Percentiles rank a stretch among this genome's conserved stretches.
phyloP scores from a whole-genome alignment of 2,888 invertebrate genomes.

The Catocala fraxini region DNA sequence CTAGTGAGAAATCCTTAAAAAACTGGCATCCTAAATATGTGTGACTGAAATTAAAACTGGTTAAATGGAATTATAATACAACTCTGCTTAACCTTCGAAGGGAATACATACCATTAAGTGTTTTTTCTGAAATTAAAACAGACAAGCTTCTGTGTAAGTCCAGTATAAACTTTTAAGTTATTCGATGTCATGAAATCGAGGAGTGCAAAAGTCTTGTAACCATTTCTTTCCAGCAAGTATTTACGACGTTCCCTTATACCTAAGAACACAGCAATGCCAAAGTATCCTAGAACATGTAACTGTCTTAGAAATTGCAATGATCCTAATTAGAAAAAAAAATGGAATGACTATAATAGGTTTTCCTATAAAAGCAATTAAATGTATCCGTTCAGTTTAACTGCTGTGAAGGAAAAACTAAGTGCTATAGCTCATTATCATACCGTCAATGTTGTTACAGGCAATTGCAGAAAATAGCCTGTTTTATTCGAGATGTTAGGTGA shows the following conservation, averaged over 20 bases:
- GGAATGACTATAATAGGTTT: slow-evolving; percentile 32
- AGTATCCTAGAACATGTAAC: slow-evolving; percentile 26
- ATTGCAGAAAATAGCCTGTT: slow-evolving; percentile 5
- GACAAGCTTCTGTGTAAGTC: too few relatives aligned
- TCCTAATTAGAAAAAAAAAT: slow-evolving; percentile 46
- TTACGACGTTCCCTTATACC: neutral
- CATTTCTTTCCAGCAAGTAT: neutral
- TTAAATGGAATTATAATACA: too few relatives aligned
- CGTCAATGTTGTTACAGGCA: slow-evolving; percentile 12
- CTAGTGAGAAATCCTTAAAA: too few relatives aligned
- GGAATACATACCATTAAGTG: too few relatives aligned
- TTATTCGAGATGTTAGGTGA: slow-evolving; percentile 2
- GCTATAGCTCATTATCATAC: slow-evolving; percentile 40
- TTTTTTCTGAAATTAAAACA: too few relatives aligned
- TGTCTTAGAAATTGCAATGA: slow-evolving; percentile 31
- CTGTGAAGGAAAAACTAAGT: slow-evolving; percentile 35
- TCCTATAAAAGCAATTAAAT: slow-evolving; percentile 42
- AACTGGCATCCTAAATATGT: too few relatives aligned
- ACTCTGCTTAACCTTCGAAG: too few relatives aligned
- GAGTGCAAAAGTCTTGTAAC: too few relatives aligned
- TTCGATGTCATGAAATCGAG: too few relatives aligned
- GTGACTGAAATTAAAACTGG: too few relatives aligned
- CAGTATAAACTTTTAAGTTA: too few relatives aligned
- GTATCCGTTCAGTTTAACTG: slow-evolving; percentile 25
- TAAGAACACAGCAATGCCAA: slow-evolving; percentile 8